phyloP scores from a whole-genome alignment of 2,797 vertebrate species.

The Novumbra hubbsi region DNA sequence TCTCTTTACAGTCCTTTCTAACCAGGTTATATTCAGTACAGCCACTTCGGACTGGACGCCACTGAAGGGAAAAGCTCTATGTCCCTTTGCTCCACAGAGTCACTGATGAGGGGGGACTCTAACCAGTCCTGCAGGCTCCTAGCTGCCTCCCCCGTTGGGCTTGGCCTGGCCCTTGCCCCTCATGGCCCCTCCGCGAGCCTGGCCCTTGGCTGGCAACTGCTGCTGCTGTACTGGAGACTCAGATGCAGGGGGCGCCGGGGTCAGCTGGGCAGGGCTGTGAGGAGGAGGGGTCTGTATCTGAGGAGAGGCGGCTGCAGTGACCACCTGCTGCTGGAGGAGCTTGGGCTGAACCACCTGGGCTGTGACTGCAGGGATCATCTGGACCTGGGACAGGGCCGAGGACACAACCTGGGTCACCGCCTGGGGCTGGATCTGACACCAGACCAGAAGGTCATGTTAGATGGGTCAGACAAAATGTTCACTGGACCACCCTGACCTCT shows the following conservation, averaged over 20 bases:
- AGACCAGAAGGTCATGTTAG: neutral
- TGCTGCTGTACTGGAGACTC: slow-evolving; percentile 66
- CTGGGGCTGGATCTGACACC: slow-evolving; percentile 78
- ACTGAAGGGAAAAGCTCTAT: neutral
- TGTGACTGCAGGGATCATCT: slow-evolving; percentile 80
- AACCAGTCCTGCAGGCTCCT: slow-evolving; percentile 24
- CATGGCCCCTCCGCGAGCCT: slow-evolving; percentile 77
- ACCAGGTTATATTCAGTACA: neutral
- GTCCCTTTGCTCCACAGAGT: neutral
- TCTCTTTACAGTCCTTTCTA: neutral
- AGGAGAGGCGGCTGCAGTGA: slow-evolving; percentile 76
- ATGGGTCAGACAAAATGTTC: neutral
- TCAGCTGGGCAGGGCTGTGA: slow-evolving; percentile 80
- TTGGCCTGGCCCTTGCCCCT: slow-evolving; percentile 83
- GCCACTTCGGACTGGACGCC: neutral
- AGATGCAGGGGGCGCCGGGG: slow-evolving; percentile 46
- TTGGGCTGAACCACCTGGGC: slow-evolving; percentile 88
- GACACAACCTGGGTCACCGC: slow-evolving; percentile 80
- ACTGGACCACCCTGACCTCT: neutral
- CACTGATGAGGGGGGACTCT: neutral
- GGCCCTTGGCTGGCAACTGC: slow-evolving; percentile 76
- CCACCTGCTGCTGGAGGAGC: slow-evolving; percentile 83
- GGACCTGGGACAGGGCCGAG: slow-evolving; percentile 81
- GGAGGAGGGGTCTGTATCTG: slow-evolving; percentile 82
- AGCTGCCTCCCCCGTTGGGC: slow-evolving; percentile 75